phyloP scores from a whole-genome alignment of 2,888 invertebrate genomes.

The Troides aeacus region DNA sequence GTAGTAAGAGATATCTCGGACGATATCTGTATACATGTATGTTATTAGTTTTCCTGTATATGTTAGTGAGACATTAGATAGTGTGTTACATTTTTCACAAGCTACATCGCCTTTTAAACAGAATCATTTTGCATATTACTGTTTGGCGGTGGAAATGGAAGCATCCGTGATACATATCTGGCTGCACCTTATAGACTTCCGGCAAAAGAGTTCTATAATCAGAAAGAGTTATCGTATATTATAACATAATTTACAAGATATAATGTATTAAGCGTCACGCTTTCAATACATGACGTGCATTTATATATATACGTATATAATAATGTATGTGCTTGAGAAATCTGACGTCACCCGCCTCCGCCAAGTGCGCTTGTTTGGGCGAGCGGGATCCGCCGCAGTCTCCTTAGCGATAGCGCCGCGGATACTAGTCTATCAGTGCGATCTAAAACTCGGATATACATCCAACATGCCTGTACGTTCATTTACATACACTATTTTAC shows the following conservation, averaged over 20 bases:
- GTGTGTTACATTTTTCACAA: too few relatives aligned
- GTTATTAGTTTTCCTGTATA: too few relatives aligned
- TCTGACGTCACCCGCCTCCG: slow-evolving; percentile 50
- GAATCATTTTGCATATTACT: too few relatives aligned
- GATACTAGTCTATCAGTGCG: slow-evolving; percentile 59
- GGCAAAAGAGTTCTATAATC: too few relatives aligned
- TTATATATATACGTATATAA: slow-evolving; percentile 30
- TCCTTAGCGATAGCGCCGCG: slow-evolving; percentile 56
- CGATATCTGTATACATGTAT: too few relatives aligned
- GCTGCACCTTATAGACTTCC: too few relatives aligned
- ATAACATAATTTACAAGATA: not conserved
- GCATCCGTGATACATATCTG: too few relatives aligned
- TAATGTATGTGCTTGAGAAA: slow-evolving; percentile 41
- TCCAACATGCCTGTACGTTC: slow-evolving; percentile 69
- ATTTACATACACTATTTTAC: not conserved
- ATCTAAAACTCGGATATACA: slow-evolving; percentile 47
- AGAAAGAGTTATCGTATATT: too few relatives aligned
- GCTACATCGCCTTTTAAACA: too few relatives aligned
- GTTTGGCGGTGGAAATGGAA: too few relatives aligned
- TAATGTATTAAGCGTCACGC: slow-evolving; percentile 17
- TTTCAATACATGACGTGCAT: slow-evolving; percentile 18
- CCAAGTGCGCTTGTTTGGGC: slow-evolving; percentile 53
- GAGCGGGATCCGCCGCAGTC: slow-evolving; percentile 66
- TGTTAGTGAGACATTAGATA: too few relatives aligned
- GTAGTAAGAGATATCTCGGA: too few relatives aligned